Percentiles rank a stretch among this genome's conserved stretches.
Conservation (phyloP, 2,113 vertebrate species). For the Centropus unirufus region DNA sequence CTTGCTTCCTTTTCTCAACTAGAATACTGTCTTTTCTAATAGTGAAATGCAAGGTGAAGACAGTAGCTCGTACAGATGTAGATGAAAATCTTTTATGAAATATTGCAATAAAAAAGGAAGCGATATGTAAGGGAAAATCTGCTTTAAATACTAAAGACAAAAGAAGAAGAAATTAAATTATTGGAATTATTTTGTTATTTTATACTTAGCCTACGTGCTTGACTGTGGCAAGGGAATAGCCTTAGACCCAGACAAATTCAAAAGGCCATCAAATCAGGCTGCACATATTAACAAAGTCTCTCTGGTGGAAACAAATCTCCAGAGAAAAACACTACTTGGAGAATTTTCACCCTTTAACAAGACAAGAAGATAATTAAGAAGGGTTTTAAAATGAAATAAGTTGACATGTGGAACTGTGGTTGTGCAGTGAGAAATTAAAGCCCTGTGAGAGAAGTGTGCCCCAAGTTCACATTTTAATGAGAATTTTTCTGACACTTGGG, state of each 20-base stretch:
- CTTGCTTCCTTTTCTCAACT: neutral
- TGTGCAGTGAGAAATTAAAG: slow-evolving; percentile 33
- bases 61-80: neutral
- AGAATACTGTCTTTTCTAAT: neutral
- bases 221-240: neutral
- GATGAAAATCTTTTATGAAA: neutral
- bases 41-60: neutral
- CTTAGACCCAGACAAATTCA: neutral
- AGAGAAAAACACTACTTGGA: slow-evolving; percentile 15
- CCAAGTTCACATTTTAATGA: slow-evolving; percentile 60
- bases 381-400: slow-evolving; percentile 25
- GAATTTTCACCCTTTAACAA: slow-evolving; percentile 30
- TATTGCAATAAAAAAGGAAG: neutral
- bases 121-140: neutral
- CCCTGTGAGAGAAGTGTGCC: neutral
- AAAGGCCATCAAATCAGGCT: neutral
- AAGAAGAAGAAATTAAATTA: neutral
- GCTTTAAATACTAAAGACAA: neutral
- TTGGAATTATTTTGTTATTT: neutral
- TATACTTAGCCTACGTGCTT: neutral
- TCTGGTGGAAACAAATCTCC: slow-evolving; percentile 1
- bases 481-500: slow-evolving; percentile 19
- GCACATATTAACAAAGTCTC: neutral
- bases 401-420: neutral
- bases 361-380: slow-evolving; percentile 57